phyloP scores from a whole-genome alignment of 1,140 invertebrate genomes.

The Helicoverpa zea region DNA sequence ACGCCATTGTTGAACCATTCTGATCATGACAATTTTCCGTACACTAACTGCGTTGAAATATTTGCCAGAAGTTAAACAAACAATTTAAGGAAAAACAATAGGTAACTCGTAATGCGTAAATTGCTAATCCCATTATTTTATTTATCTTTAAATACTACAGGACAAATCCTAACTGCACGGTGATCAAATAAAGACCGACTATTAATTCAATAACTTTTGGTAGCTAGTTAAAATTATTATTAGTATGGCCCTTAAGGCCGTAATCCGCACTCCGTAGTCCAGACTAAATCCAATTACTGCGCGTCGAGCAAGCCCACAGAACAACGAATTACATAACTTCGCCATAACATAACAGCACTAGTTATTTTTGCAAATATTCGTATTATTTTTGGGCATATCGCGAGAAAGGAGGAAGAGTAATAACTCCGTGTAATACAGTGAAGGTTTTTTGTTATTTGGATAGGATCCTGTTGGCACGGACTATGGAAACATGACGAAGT shows the following conservation, averaged over 20 bases:
- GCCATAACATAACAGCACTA: conserved; percentile 3
- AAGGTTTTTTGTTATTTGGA: conserved; percentile 37
- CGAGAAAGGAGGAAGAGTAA: conserved; percentile 26
- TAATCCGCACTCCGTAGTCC: conserved; percentile 78
- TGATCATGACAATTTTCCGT: too few species aligned
- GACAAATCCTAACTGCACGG: neutral
- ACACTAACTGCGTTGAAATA: too few species aligned
- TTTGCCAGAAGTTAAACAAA: too few species aligned
- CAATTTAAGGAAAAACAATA: too few species aligned
- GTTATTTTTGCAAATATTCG: conserved; percentile 17
- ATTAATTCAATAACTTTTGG: conserved; percentile 29
- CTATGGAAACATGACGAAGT: neutral
- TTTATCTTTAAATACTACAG: too few species aligned
- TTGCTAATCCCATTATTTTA: too few species aligned
- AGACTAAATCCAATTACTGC: conserved; percentile 82
- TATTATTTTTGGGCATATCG: conserved; percentile 28
- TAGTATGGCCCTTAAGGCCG: conserved; percentile 71
- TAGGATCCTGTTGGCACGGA: neutral
- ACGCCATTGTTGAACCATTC: too few species aligned
- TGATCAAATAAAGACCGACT: conserved; percentile 13
- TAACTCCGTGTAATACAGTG: conserved; percentile 19
- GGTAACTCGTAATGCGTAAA: too few species aligned
- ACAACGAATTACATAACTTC: conserved; percentile 39
- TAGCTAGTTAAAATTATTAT: conserved; percentile 52
- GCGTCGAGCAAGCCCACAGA: conserved; percentile 40